Evolutionary conservation across 1,140 invertebrate species (phyloP), one percentile per base, ranked within the genome.

Genomic region (Listronotus oregonensis): DNA sequence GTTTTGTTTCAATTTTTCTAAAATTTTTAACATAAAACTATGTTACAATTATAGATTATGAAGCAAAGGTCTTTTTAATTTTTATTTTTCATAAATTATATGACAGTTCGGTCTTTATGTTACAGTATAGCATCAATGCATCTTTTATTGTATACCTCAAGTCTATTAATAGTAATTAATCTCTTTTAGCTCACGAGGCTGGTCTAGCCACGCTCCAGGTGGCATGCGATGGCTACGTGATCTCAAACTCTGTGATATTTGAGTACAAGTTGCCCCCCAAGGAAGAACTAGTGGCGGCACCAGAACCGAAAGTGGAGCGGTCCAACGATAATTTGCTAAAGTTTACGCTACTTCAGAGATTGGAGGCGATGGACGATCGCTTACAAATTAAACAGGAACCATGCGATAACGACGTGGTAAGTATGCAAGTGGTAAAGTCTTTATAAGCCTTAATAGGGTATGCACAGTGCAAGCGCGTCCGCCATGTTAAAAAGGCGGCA

Each of bases 191-290:
- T 49, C 95, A 97, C 76, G 90, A 92, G 78, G 90, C 90, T 8
- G 95, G 95, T 9, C 81, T 94, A 70, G 94, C 92, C 0, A 92
- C 90, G 1, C 80, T 97, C 15, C 92, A 96, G 82, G 95, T 97
- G 8, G 93, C 94, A 34, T 92, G 92, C 70, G 92, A 94, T 73
- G 93, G 93, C 47, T 90, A 90, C 71, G 88, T 96, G 14, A 93
- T 97, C 64, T 96, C 94, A 9, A 94, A 96, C 80, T 90, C 92
- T 73, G 93, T 94, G 52, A 90, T 92, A 73, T 97, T 97, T 78
- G 94, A 97, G 78, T 97, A 97, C 82, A 92, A 92, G 79, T 80
- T 85, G 68, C 86, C 87, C 42, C n/a, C 85, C n/a, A 81, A 84
- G 17, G 83, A 85, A 32, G 85, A 87, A 15, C 79, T 81, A n/a